Percentiles rank a stretch among this genome's conserved stretches.
These are phyloP conservation scores for Oxycera nigricornis DNA, from an alignment of 2,888 invertebrate species.

Conservation along the genomic window DNA sequence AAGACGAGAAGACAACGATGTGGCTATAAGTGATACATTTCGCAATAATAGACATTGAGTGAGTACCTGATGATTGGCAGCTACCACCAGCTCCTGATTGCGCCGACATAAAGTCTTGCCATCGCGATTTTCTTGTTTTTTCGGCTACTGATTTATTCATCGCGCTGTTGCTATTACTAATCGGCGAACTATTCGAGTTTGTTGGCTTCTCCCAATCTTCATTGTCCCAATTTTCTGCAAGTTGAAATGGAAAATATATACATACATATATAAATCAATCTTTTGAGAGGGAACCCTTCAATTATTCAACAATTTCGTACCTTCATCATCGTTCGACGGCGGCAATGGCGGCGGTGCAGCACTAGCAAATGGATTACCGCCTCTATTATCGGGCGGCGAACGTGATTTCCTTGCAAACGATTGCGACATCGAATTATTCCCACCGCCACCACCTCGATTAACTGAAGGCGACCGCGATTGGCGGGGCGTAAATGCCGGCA, in stretches of 20 bases:
- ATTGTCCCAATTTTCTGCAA: slow-evolving; percentile 12
- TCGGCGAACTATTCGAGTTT: slow-evolving; percentile 44
- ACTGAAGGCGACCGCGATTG: slow-evolving; percentile 25
- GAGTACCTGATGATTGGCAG: not conserved
- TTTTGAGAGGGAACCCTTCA: too few relatives aligned
- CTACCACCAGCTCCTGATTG: slow-evolving; percentile 32
- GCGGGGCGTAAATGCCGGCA: slow-evolving; percentile 24
- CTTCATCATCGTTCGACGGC: slow-evolving; percentile 21
- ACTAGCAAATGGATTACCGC: slow-evolving; percentile 63
- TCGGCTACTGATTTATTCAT: slow-evolving; percentile 51
- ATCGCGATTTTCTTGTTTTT: slow-evolving; percentile 60
- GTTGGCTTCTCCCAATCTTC: slow-evolving; percentile 38
- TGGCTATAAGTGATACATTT: not conserved
- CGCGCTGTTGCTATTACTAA: slow-evolving; percentile 49
- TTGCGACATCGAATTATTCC: not conserved
- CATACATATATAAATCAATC: not conserved
- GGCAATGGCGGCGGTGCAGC: slow-evolving; percentile 46
- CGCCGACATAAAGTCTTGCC: slow-evolving; percentile 52
- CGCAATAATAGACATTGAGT: too few relatives aligned
- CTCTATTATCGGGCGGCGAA: slow-evolving; percentile 54
- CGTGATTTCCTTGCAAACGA: slow-evolving; percentile 59
- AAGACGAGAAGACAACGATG: not conserved
- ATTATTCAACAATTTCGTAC: too few relatives aligned
- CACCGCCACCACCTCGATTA: not conserved
- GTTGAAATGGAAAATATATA: not conserved